Conservation (phyloP, 1,140 invertebrate species). For the Matsumurasca onukii region DNA sequence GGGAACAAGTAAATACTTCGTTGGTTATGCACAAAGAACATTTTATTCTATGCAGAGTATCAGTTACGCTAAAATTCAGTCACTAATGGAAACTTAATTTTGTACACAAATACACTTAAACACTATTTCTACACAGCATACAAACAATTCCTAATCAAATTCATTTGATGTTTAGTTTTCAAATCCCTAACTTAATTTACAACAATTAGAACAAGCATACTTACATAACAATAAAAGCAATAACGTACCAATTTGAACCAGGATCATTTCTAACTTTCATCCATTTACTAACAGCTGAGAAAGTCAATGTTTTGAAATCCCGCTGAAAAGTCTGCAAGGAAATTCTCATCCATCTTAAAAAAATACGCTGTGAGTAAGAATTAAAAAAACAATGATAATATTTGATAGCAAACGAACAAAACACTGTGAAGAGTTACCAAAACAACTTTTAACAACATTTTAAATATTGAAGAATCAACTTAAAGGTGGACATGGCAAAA, state of each 20-base stretch:
- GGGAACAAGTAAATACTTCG: no score
- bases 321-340: no score
- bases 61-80: slow-evolving; percentile 21
- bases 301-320: no score
- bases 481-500: no score
- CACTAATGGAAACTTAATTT: slow-evolving; percentile 13
- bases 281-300: no score
- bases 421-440: no score
- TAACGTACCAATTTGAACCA: not conserved
- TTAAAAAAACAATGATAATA: no score
- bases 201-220: not conserved
- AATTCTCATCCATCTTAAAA: no score
- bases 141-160: not conserved
- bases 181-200: not conserved
- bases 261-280: not conserved
- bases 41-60: slow-evolving; percentile 25
- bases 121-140: not conserved
- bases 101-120: slow-evolving; percentile 22
- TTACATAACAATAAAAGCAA: not conserved
- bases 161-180: not conserved
- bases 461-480: no score
- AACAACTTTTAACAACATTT: no score
- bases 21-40: slow-evolving; percentile 23
- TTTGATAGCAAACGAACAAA: no score
- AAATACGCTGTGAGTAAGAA: no score